Conservation (phyloP, 2,113 vertebrate genomes). For the Hylia prasina region DNA sequence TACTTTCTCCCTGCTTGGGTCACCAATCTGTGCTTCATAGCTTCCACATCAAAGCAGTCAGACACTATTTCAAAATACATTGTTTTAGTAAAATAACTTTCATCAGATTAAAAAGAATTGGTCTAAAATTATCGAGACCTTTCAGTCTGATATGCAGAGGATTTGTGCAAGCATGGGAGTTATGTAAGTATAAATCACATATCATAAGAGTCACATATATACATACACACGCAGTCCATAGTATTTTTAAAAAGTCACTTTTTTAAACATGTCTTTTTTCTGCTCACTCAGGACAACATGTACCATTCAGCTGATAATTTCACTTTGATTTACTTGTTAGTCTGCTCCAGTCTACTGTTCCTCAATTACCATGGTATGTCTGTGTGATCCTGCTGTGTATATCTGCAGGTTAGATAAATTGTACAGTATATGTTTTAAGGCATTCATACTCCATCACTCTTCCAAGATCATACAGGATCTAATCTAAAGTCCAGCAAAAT, state of each 20-base stretch:
- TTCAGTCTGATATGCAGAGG: not conserved
- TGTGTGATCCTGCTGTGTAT: not conserved
- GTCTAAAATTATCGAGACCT: not conserved
- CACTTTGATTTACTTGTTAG: not conserved
- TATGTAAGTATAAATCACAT: not conserved
- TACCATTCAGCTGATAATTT: not conserved
- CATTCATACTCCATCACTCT: not conserved
- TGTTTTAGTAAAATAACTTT: conserved; percentile 17
- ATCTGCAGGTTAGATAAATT: not conserved
- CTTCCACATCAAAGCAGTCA: not conserved
- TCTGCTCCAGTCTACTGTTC: not conserved
- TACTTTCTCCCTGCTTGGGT: not conserved
- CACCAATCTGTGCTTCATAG: not conserved
- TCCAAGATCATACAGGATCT: not conserved
- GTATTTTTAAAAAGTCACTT: not conserved
- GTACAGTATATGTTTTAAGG: not conserved
- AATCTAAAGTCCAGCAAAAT: not conserved
- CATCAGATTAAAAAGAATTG: not conserved
- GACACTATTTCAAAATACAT: not conserved
- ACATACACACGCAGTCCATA: not conserved
- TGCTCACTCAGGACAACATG: not conserved
- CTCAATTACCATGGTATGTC: not conserved
- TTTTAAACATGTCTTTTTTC: not conserved
- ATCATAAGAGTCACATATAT: not conserved
- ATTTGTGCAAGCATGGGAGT: not conserved